These are phyloP conservation scores for Xestobium rufovillosum DNA, from an alignment of 2,888 invertebrate genomes.

Conservation along the genomic window DNA sequence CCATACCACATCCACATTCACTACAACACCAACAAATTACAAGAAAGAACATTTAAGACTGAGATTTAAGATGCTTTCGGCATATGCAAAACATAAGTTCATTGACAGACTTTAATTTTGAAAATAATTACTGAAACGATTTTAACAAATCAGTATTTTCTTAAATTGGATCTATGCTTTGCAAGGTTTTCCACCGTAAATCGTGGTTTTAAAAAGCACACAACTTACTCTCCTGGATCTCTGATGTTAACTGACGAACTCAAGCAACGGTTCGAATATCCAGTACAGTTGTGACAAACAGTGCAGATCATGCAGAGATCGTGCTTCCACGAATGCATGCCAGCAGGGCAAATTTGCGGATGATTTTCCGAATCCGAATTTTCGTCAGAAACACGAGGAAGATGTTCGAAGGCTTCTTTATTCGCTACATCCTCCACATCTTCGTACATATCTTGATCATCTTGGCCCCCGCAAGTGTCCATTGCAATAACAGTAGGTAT, in stretches of 20 bases:
- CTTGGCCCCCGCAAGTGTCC: constrained; percentile 49
- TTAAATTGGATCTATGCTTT: too few species aligned
- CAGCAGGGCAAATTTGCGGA: constrained; percentile 52
- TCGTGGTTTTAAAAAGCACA: too few species aligned
- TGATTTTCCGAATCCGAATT: constrained; percentile 31
- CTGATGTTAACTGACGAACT: constrained; percentile 66
- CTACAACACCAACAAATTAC: constrained; percentile 47
- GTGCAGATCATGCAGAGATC: constrained; percentile 86
- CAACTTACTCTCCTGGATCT: constrained; percentile 76
- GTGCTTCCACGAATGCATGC: constrained; percentile 71
- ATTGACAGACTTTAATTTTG: too few species aligned
- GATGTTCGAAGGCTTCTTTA: constrained; percentile 50
- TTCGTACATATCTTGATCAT: constrained; percentile 47
- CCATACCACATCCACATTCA: constrained; percentile 91
- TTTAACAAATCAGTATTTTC: too few species aligned
- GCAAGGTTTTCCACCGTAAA: too few species aligned
- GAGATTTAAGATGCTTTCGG: too few species aligned
- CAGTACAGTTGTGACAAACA: constrained; percentile 88
- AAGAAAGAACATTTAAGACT: too few species aligned
- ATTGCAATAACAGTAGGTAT: constrained; percentile 43
- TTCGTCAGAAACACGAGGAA: constrained; percentile 39
- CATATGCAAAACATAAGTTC: too few species aligned
- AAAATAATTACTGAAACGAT: too few species aligned
- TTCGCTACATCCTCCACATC: constrained; percentile 46
- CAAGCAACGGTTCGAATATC: constrained; percentile 78